Conservation (phyloP, 2,888 invertebrate genomes). For the Philopedon plagiatum region DNA sequence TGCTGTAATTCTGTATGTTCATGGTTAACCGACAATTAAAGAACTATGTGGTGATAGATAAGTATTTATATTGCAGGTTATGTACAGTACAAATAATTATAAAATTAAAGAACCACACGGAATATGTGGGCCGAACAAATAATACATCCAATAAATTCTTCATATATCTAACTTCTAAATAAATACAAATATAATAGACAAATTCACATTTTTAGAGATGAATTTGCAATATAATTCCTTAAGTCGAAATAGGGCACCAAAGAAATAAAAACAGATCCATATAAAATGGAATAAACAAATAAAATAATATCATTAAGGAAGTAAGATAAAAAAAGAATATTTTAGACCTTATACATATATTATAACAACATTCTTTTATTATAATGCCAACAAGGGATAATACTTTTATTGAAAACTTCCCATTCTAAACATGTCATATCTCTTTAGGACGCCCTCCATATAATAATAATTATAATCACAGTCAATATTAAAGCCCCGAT, state of each 20-base stretch:
- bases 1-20: too few species aligned
- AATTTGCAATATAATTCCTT: background rate
- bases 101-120: conserved; percentile 15
- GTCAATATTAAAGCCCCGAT: conserved; percentile 80
- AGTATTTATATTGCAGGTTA: conserved; percentile 9
- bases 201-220: background rate
- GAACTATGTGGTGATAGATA: conserved; percentile 7
- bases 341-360: conserved; percentile 12
- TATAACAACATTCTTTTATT: conserved; percentile 8
- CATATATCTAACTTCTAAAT: background rate
- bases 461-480: conserved; percentile 74
- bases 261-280: background rate
- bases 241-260: background rate
- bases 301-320: background rate
- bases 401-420: background rate
- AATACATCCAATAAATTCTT: too few species aligned
- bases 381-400: conserved; percentile 13
- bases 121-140: too few species aligned
- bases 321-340: background rate
- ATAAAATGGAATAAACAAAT: background rate
- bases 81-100: conserved; percentile 17
- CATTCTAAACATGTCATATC: background rate
- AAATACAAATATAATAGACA: conserved; percentile 8
- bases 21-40: too few species aligned
- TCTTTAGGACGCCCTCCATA: conserved; percentile 48